Evolutionary conservation across 2,113 vertebrate species (phyloP).

Genomic region (Cyphomyrus discorhynchus): DNA sequence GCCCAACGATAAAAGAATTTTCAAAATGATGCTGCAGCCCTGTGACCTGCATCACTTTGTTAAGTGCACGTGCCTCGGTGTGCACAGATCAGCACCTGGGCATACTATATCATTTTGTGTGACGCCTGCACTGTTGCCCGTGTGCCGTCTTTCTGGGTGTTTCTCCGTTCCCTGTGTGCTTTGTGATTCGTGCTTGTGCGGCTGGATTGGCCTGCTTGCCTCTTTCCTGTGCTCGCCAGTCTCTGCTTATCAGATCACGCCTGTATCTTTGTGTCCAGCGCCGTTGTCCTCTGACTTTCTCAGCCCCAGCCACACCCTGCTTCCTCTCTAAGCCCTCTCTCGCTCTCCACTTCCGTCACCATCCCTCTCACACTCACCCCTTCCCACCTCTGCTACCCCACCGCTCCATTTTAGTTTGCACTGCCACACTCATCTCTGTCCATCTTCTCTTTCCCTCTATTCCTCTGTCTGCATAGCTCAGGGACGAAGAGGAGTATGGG

Average conservation of each 20-base stretch:
- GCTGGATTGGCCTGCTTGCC: background rate
- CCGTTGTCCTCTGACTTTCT: conserved; percentile 12
- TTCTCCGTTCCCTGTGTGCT: background rate
- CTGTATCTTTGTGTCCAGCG: background rate
- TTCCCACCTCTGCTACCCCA: conserved; percentile 15
- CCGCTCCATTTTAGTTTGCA: conserved; percentile 3
- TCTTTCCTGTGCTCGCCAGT: background rate
- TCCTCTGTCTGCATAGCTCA: conserved; percentile 55
- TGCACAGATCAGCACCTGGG: background rate
- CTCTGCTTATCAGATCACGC: background rate
- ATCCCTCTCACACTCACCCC: conserved; percentile 29
- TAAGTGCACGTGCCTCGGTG: background rate
- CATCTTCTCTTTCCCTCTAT: conserved; percentile 26
- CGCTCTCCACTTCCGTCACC: background rate
- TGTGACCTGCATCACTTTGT: background rate
- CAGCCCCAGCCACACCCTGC: background rate
- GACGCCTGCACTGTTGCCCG: background rate
- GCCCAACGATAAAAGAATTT: background rate
- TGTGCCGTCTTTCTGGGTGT: background rate
- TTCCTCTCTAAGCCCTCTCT: conserved; percentile 11
- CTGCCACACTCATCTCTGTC: conserved; percentile 16
- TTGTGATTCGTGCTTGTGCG: background rate
- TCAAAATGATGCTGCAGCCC: background rate
- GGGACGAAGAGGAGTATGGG: conserved; percentile 65
- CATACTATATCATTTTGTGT: background rate